Base-by-base conservation (phyloP, 2,113 vertebrate genomes). In the Cavia porcellus region DNA sequence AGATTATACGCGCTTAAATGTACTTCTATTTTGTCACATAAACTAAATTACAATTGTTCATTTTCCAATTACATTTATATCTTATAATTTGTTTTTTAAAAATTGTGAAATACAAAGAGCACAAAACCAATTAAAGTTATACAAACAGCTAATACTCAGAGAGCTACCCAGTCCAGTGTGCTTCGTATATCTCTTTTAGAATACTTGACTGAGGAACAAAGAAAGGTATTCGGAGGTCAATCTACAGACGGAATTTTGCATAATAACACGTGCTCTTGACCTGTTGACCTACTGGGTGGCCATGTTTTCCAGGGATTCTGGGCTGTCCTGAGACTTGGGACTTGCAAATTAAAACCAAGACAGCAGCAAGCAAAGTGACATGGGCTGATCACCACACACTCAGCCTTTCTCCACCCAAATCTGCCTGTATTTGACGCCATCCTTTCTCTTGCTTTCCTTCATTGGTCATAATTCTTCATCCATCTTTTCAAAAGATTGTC, bases 51-150 rank as follows among this genome's bases (percentile, higher is more conserved):
- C 5, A 81, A 72, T 47, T 92, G 42, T 64, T 35, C 15, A 80
- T 55, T 55, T 80, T 50, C 0, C 1, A 55, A 75, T 57, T 80
- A 83, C 22, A 50, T 64, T 28, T 45, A 30, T 28, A 85, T 62
- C 38, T 74, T 94, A 64, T 61, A 57, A 72, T 81, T 61, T 42
- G 0, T 47, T 94, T 92, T 90, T 2, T 7, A 30, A 81, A 30
- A 88, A 94, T 59, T 59, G 86, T 92, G 79, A 93, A 96, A 68
- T 85, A 17, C 9, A 35, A 22, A 64, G 9, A 20, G 3, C 42
- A 79, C n/a, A 74, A 90, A 95, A 59, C 28, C 32, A 89, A 52
- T 61, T 45, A 85, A 95, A 90, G 72, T 52, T 86, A 52, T 17
- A 10, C 24, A 86, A 82, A 75, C 24, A 50, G 66, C 52, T 74